These are phyloP conservation scores for Neogale vison DNA, from an alignment of 2,113 vertebrate species.

Conservation along the genomic window DNA sequence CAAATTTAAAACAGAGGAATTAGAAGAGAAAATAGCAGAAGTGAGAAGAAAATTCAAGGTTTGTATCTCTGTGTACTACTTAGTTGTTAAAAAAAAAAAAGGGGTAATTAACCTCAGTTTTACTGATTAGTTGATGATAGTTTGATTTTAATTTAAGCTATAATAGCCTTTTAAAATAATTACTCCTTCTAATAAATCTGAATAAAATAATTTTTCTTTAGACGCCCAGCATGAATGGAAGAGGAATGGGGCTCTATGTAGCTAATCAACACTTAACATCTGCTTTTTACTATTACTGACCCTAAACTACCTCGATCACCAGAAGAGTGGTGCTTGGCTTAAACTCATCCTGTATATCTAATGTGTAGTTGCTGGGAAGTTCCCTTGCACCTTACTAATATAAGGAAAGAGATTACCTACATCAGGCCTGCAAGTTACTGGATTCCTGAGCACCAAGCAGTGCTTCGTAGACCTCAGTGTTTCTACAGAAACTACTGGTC, in stretches of 20 bases:
- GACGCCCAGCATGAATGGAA: neutral
- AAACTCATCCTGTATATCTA: neutral
- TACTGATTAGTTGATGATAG: neutral
- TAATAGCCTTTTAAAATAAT: neutral
- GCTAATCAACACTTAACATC: neutral
- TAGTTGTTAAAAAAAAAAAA: slow-evolving; percentile 6
- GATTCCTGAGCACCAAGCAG: neutral
- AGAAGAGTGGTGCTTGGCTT: neutral
- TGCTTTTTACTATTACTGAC: neutral
- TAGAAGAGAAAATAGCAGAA: slow-evolving; percentile 76
- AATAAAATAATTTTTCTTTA: neutral
- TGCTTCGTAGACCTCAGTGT: neutral
- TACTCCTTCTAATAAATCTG: neutral
- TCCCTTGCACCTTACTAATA: neutral
- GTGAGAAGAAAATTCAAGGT: slow-evolving; percentile 81
- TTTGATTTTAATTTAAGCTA: neutral
- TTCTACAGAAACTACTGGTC: neutral
- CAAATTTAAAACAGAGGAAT: slow-evolving; percentile 79
- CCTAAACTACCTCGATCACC: neutral
- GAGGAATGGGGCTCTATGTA: neutral
- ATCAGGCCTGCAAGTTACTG: neutral
- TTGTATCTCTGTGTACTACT: slow-evolving; percentile 20
- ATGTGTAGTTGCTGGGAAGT: neutral
- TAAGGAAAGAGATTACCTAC: neutral
- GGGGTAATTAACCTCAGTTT: neutral